A percentile compares a stretch with the other conserved stretches of the same genome.
Evolutionary conservation across 2,888 invertebrate species (phyloP).

Genomic region (Lissocephala sabroskyi): DNA sequence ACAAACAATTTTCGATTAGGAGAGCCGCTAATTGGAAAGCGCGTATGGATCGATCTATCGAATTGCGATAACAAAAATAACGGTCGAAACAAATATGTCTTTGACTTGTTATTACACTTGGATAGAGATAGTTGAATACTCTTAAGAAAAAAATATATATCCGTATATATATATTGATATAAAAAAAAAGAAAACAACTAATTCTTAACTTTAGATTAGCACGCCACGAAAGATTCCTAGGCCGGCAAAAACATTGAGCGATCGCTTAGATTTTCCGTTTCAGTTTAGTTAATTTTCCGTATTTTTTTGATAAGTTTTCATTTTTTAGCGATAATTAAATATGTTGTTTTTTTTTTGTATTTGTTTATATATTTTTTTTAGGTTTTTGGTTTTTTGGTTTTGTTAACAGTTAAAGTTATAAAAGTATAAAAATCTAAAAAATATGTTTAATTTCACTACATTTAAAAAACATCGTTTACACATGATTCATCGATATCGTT

Average conservation of each 20-base stretch:
- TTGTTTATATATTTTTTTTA: conserved; percentile 2
- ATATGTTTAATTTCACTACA: conserved; percentile 60
- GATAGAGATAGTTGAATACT: conserved; percentile 38
- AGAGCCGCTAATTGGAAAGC: too few species aligned
- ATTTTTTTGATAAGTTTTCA: conserved; percentile 35
- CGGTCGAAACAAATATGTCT: too few species aligned
- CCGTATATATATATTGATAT: too few species aligned
- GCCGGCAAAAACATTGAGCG: conserved; percentile 45
- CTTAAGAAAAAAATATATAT: conserved; percentile 33
- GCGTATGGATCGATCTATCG: too few species aligned
- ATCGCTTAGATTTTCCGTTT: conserved; percentile 29
- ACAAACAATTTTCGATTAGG: too few species aligned
- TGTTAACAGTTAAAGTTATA: conserved; percentile 64
- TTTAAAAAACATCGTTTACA: conserved; percentile 54
- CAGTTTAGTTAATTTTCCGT: conserved; percentile 18
- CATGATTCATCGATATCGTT: too few species aligned
- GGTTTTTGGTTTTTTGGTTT: conserved; percentile 23
- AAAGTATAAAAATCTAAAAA: conserved; percentile 68
- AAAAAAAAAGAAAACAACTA: conserved; percentile 28
- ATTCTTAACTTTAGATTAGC: conserved; percentile 37
- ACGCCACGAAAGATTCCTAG: conserved; percentile 46
- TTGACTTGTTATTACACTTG: too few species aligned
- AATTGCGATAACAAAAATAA: too few species aligned
- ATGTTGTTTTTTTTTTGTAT: conserved; percentile 13
- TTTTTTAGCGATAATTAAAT: conserved; percentile 45